Base-by-base conservation (phyloP, 2,888 invertebrate genomes). In the Odontothrips loti region DNA sequence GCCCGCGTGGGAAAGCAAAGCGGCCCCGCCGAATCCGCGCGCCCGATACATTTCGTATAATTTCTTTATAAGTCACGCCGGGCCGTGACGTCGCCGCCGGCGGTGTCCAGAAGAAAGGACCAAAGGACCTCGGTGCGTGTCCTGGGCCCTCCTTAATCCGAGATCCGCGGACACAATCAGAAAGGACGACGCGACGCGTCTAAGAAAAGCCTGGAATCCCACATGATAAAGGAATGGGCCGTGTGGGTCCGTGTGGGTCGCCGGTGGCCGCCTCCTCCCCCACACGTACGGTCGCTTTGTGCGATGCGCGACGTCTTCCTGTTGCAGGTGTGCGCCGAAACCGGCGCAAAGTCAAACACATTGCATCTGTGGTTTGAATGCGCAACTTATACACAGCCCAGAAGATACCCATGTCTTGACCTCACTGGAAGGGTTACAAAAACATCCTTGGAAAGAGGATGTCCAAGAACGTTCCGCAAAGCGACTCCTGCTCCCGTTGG, bases 81-180 rank as follows among this genome's bases (percentile, higher is more conserved):
- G 34, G 34, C 34, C 58, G 58, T 17, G 58, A 20, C 58, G 17
- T 58, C 20, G 6, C 34, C 34, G 34, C 34, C 34, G 6, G 20
- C 51, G 51, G 51, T 10, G 20, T 17, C 58, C 6, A 58, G 20
- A 58, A 58, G 58, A 75, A 75, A 75, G 68, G 23, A 23, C 23
- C 23, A 23, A n/a, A 8, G 68, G 58, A 58, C 68, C 68, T 12
- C 68, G 12, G 68, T 75, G 68, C 68, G 68, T 75, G 68, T 27
- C 68, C 68, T 27, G 23, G 27, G 68, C 68, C 68, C 12, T 8
- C 68, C 68, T 75, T 75, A 75, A 75, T 75, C 68, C 68, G 68
- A 75, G 68, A 75, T 75, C 68, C 68, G 68, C 68, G 68, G 68
- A 75, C 68, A n/a, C n/a, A 68, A 68, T 68, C 68, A n/a, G 58